phyloP scores from a whole-genome alignment of 2,113 vertebrate genomes.

The Nesogale talazaci region DNA sequence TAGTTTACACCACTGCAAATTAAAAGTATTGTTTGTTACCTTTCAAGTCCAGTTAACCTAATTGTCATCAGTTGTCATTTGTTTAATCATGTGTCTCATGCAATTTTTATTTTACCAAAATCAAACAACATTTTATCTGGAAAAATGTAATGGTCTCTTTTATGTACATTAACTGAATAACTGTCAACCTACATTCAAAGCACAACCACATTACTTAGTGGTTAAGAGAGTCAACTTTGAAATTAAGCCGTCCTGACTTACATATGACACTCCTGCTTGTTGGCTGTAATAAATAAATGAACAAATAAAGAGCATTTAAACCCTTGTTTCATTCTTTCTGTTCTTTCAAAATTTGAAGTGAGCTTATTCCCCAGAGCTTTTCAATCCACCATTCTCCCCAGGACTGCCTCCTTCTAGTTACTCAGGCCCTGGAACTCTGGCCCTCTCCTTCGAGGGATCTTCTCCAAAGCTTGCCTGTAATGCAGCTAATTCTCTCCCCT shows the following conservation, averaged over 20 bases:
- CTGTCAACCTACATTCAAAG: neutral
- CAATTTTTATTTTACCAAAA: neutral
- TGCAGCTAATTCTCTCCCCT: neutral
- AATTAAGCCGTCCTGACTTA: neutral
- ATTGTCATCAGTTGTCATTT: slow-evolving; percentile 78
- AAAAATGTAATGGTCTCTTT: neutral
- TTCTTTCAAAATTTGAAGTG: neutral
- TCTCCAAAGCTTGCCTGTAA: neutral
- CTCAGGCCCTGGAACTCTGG: neutral
- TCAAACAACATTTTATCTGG: neutral
- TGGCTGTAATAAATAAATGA: neutral
- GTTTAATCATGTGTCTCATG: neutral
- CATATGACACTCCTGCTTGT: neutral
- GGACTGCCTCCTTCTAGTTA: neutral
- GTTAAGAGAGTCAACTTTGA: neutral
- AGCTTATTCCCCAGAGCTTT: neutral
- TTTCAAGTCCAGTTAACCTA: slow-evolving; percentile 76
- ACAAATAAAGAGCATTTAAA: no score
- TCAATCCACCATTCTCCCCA: neutral
- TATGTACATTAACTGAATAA: neutral
- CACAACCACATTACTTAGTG: neutral
- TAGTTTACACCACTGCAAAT: slow-evolving; percentile 71
- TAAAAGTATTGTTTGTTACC: slow-evolving; percentile 75
- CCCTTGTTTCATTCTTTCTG: neutral
- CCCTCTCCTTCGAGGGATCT: neutral